Conservation (phyloP, 2,113 vertebrate species). For the Nyctibius bracteatus region DNA sequence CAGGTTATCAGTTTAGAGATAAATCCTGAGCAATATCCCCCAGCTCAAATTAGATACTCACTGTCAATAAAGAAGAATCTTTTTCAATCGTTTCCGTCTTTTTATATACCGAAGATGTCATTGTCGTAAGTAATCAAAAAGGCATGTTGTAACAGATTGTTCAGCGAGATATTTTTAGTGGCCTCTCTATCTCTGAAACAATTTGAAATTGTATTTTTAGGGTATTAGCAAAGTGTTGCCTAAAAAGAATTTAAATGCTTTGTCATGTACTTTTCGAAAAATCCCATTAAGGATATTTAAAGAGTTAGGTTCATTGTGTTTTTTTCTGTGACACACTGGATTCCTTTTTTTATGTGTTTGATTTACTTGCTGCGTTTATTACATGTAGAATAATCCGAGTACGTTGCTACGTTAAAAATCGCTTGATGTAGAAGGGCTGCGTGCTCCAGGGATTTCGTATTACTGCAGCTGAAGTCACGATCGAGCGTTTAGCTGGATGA, state of each 20-base stretch:
- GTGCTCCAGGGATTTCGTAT: constrained; percentile 23
- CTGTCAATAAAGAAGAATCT: not conserved
- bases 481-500: not conserved
- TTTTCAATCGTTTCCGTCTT: not conserved
- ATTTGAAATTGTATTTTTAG: constrained; percentile 51
- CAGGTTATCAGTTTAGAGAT: not conserved
- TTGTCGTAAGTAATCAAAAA: not conserved
- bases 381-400: not conserved
- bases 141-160: constrained; percentile 21
- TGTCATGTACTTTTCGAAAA: constrained; percentile 9
- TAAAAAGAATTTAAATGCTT: constrained; percentile 24
- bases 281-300: not conserved
- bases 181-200: constrained; percentile 38
- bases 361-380: constrained; percentile 26
- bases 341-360: not conserved
- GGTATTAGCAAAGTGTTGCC: constrained; percentile 35
- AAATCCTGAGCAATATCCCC: not conserved
- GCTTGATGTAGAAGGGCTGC: not conserved
- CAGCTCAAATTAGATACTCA: not conserved
- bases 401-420: not conserved
- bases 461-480: constrained; percentile 49
- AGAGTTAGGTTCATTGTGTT: not conserved
- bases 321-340: not conserved
- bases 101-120: not conserved
- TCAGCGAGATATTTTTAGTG: constrained; percentile 38